phyloP scores from a whole-genome alignment of 2,888 invertebrate genomes.

The Zhuqinia jingwanae region DNA sequence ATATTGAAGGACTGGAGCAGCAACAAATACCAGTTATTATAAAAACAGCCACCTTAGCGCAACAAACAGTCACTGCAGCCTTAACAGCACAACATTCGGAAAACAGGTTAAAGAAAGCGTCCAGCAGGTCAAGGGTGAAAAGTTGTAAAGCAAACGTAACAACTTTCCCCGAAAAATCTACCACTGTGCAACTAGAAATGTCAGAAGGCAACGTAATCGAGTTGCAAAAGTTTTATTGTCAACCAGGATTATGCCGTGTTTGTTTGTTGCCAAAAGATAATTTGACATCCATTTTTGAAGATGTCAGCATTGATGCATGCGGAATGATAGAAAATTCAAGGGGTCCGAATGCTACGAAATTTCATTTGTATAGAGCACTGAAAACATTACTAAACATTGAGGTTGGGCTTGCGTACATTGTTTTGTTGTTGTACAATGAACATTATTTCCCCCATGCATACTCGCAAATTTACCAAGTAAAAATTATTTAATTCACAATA shows the following conservation, averaged over 20 bases:
- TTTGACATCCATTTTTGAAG: constrained; percentile 71
- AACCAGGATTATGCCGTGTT: constrained; percentile 69
- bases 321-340: constrained; percentile 73
- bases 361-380: constrained; percentile 72
- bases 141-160: too few species aligned
- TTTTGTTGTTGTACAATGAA: not conserved
- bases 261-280: constrained; percentile 71
- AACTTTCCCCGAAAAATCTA: too few species aligned
- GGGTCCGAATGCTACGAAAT: constrained; percentile 72
- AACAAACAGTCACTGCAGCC: constrained; percentile 45
- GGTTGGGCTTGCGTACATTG: too few species aligned
- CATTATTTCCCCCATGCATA: not conserved
- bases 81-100: constrained; percentile 5
- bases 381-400: constrained; percentile 74
- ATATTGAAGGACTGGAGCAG: constrained; percentile 32
- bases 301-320: constrained; percentile 63
- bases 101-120: too few species aligned
- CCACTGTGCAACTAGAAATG: constrained; percentile 28
- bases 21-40: constrained; percentile 40
- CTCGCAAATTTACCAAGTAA: too few species aligned
- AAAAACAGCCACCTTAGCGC: constrained; percentile 45
- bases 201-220: not conserved
- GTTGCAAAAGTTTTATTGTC: constrained; percentile 64
- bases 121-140: too few species aligned
- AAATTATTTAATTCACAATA: too few species aligned